phyloP scores from a whole-genome alignment of 1,140 invertebrate genomes.

The Chrysoperla carnea region DNA sequence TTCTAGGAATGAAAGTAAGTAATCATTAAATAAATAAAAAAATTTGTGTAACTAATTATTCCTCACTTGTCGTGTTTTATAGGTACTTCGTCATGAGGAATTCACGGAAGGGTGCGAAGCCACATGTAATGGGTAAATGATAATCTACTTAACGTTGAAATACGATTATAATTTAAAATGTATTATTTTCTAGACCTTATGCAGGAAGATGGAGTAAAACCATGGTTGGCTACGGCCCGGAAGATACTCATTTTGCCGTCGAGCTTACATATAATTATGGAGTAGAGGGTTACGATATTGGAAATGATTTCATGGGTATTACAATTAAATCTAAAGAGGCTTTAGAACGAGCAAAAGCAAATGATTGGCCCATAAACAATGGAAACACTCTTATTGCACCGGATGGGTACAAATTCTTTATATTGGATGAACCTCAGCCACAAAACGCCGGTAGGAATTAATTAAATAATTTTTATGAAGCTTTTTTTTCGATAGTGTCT shows the following conservation, averaged over 20 bases:
- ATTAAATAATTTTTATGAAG: background rate
- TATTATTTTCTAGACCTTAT: slow-evolving; percentile 56
- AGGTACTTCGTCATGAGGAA: slow-evolving; percentile 93
- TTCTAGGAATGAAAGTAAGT: slow-evolving; percentile 86
- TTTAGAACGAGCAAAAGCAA: slow-evolving; percentile 47
- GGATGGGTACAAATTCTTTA: slow-evolving; percentile 77
- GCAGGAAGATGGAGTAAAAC: slow-evolving; percentile 98
- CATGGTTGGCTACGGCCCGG: slow-evolving; percentile 95
- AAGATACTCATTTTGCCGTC: slow-evolving; percentile 88
- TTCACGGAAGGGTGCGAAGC: slow-evolving; percentile 92
- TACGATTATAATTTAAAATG: background rate
- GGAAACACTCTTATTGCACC: slow-evolving; percentile 51
- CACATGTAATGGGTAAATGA: slow-evolving; percentile 80
- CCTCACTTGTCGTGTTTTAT: slow-evolving; percentile 7
- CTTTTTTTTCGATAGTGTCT: background rate
- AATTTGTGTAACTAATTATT: slow-evolving; percentile 5
- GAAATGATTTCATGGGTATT: slow-evolving; percentile 84
- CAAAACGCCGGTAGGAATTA: slow-evolving; percentile 34
- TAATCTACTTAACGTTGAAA: slow-evolving; percentile 3
- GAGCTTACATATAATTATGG: slow-evolving; percentile 98
- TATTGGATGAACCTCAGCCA: slow-evolving; percentile 52
- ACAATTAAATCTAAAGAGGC: slow-evolving; percentile 64
- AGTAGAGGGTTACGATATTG: slow-evolving; percentile 60
- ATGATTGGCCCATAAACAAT: slow-evolving; percentile 38
- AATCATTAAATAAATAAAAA: background rate